Conservation (phyloP, 2,113 vertebrate species). For the Cercocebus atys region DNA sequence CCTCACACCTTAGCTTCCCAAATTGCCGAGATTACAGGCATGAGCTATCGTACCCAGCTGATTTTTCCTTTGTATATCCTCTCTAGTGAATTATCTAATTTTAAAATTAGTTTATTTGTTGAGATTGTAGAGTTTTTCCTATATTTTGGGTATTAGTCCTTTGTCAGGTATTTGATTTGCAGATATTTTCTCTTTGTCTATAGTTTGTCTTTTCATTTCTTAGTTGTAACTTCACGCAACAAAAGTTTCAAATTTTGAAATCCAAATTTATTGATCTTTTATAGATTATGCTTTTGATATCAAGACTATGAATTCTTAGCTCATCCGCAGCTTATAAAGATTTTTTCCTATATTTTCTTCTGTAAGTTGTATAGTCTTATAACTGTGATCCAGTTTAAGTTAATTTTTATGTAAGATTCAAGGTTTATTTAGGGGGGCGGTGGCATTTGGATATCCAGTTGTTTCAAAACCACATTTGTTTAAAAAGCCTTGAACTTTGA, state of each 20-base stretch:
- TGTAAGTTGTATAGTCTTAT: not conserved
- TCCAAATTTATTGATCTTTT: not conserved
- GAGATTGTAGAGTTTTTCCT: not conserved
- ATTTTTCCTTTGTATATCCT: not conserved
- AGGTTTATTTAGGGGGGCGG: not conserved
- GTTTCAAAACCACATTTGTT: not conserved
- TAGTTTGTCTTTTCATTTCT: not conserved
- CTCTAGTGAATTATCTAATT: not conserved
- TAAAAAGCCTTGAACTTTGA: not conserved
- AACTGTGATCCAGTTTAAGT: not conserved
- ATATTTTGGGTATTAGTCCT: not conserved
- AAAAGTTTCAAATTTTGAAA: not conserved
- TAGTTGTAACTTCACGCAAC: not conserved
- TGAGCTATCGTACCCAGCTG: no score
- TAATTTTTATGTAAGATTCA: not conserved
- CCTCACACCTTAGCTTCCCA: no score
- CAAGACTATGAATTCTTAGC: not conserved
- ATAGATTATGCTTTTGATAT: not conserved
- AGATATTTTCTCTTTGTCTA: not conserved
- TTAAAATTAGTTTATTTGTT: not conserved
- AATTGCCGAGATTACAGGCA: no score
- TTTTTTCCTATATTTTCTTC: not conserved
- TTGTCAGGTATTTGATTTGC: not conserved
- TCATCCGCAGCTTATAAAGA: not conserved
- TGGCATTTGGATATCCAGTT: not conserved